phyloP scores from a whole-genome alignment of 2,113 vertebrate genomes.

The Syngnathus typhle region DNA sequence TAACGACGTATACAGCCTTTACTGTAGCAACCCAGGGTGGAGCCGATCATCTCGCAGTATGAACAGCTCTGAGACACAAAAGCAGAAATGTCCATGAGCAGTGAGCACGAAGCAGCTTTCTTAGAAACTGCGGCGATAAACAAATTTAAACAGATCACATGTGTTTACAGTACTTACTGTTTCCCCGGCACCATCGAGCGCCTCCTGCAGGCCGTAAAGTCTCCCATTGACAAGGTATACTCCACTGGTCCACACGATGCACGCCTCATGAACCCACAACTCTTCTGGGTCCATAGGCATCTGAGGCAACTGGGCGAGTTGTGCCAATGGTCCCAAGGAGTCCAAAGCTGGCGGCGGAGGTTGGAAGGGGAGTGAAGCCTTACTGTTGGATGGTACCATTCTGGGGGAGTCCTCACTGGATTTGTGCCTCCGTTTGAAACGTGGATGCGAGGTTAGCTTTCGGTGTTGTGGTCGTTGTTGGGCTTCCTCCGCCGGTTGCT shows the following conservation, averaged over 20 bases:
- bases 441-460: conserved; percentile 87
- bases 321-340: conserved; percentile 83
- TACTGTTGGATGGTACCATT: conserved; percentile 84
- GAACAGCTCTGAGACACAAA: conserved; percentile 81
- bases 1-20: conserved; percentile 97
- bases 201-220: conserved; percentile 95
- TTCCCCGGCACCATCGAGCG: conserved; percentile 94
- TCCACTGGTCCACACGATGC: conserved; percentile 96
- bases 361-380: conserved; percentile 77
- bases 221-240: conserved; percentile 96
- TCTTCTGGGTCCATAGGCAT: conserved; percentile 98
- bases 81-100: neutral
- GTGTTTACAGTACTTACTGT: conserved; percentile 76
- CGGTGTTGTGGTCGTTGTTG: conserved; percentile 75
- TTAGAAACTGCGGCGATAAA: neutral
- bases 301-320: conserved; percentile 92
- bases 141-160: conserved; percentile 2
- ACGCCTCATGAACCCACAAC: conserved; percentile 97
- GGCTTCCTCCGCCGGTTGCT: conserved; percentile 71
- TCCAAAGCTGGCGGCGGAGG: conserved; percentile 79
- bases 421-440: conserved; percentile 93
- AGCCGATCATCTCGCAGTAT: conserved; percentile 91
- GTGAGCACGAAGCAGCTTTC: neutral
- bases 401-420: conserved; percentile 85
- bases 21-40: conserved; percentile 97